These are phyloP conservation scores for Hyperoodon ampullatus DNA, from an alignment of 2,113 vertebrate species.

Conservation along the genomic window DNA sequence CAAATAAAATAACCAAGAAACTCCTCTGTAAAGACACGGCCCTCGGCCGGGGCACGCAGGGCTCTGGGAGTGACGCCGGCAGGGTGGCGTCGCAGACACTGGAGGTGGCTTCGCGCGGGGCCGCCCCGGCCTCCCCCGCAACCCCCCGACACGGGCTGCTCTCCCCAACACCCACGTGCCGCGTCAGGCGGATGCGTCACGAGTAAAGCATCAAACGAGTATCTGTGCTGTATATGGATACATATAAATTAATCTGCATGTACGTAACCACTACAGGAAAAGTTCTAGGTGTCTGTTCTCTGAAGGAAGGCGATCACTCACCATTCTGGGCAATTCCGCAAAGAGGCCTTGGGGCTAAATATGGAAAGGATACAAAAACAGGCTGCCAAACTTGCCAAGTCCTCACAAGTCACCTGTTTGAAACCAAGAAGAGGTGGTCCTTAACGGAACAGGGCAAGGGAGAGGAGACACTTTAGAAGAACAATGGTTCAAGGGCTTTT, in stretches of 20 bases:
- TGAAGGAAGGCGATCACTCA: constrained; percentile 68
- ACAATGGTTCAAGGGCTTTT: neutral
- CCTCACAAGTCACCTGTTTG: constrained; percentile 1
- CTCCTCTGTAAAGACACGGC: constrained; percentile 50
- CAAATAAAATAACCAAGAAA: constrained; percentile 9
- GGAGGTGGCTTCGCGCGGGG: constrained; percentile 42
- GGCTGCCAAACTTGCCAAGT: constrained; percentile 23
- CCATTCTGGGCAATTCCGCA: constrained; percentile 25
- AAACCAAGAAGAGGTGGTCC: constrained; percentile 18
- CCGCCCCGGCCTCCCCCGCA: constrained; percentile 43
- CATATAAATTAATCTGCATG: constrained; percentile 80
- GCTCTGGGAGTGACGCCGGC: neutral
- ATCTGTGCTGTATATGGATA: constrained; percentile 77
- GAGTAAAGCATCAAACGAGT: constrained; percentile 75
- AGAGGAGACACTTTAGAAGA: neutral
- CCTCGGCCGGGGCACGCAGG: constrained; percentile 57
- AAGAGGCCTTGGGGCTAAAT: neutral
- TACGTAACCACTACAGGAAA: constrained; percentile 78
- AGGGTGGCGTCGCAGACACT: constrained; percentile 65
- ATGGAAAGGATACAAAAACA: constrained; percentile 49
- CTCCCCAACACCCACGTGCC: constrained; percentile 71
- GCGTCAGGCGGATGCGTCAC: constrained; percentile 61
- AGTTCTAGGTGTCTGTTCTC: constrained; percentile 82
- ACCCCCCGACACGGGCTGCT: constrained; percentile 69
- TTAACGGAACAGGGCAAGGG: neutral